Base-by-base conservation (phyloP, 2,888 invertebrate species). In the Drosophila nr. perissopoda region DNA sequence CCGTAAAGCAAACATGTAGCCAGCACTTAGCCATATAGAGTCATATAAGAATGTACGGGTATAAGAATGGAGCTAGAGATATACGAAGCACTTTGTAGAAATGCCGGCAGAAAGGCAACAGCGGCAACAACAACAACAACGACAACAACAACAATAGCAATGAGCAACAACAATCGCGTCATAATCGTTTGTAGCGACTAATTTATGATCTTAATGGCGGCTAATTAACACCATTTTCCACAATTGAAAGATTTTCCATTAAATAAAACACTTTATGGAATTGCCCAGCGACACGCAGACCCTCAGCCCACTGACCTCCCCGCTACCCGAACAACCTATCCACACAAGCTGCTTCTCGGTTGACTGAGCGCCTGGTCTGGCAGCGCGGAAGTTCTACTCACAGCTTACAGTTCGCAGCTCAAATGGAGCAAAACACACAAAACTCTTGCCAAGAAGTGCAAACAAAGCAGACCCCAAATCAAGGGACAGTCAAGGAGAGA, bases 181-280 rank as follows among this genome's bases (percentile, higher is more conserved):
- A 89, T 89, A 89, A 89, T 84, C 84, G 87, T 88, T 89, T 89
- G 89, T 82, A 80, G 87, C 85, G 83, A 89, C 89, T 89, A 89
- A 89, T 89, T 89, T 89, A 89, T 89, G 89, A 88, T 80, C 87
- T 87, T 87, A 89, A 89, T 89, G 90, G 88, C 80, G 76, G 76
- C 90, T 89, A 89, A 89, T 89, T 89, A 89, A 88, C 89, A 89
- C 89, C 83, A 82, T 89, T 88, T 87, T 89, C 89, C 82, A 84
- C 90, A 86, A 89, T 89, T 89, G 89, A 89, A 89, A 88, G 88
- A 89, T 89, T 89, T 89, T 89, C 84, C 86, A 89, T 89, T 89
- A 89, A 89, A 89, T 89, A 83, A 89, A 89, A 88, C 89, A 89
- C 89, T 89, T 87, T 84, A 86, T 89, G 87, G 89, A 86, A 87